phyloP scores from a whole-genome alignment of 2,797 vertebrate species.

The Odontamblyopus lacepedii region DNA sequence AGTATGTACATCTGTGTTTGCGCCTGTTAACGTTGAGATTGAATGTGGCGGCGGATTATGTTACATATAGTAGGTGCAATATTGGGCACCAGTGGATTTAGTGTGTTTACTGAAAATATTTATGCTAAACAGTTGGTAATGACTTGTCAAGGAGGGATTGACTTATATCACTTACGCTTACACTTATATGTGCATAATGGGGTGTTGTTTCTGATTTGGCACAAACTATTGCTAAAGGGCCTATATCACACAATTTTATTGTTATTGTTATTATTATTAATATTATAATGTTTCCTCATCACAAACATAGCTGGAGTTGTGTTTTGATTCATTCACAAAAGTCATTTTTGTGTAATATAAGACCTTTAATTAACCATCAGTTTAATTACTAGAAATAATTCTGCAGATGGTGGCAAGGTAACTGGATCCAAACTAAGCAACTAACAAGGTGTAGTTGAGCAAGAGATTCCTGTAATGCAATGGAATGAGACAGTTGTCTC shows the following conservation, averaged over 20 bases:
- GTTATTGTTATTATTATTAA: too few species aligned
- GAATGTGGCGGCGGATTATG: conserved; percentile 22
- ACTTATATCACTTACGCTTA: neutral
- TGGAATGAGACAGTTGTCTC: too few species aligned
- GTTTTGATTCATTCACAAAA: too few species aligned
- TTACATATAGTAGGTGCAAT: conserved; percentile 27
- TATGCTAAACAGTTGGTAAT: conserved; percentile 21
- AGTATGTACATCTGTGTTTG: conserved; percentile 65
- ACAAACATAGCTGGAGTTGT: too few species aligned
- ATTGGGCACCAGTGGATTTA: conserved; percentile 27
- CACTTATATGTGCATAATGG: neutral
- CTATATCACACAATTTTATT: too few species aligned
- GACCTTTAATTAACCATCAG: neutral
- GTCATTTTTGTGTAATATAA: too few species aligned
- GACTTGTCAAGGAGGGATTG: conserved; percentile 4
- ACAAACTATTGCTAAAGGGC: neutral
- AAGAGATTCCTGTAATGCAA: neutral
- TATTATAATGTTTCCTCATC: too few species aligned
- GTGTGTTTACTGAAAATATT: conserved; percentile 25
- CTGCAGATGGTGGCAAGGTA: neutral
- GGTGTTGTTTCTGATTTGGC: neutral
- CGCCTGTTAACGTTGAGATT: conserved; percentile 38
- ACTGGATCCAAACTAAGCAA: neutral
- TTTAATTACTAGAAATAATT: neutral
- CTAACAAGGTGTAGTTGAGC: neutral